Evolutionary conservation across 1,140 invertebrate species (phyloP).

Genomic region (Piezodorus guildinii): DNA sequence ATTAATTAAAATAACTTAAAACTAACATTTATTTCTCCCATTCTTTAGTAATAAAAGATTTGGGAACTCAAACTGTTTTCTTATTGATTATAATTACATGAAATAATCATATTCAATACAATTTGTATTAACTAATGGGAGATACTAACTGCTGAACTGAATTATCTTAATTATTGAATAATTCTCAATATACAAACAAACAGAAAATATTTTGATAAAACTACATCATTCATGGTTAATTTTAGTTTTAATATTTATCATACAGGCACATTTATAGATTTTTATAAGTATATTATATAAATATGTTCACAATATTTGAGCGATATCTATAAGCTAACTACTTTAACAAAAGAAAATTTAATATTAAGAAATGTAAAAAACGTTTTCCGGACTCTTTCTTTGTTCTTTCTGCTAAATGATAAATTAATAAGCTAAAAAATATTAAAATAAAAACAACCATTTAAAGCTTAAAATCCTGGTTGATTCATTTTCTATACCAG

Average conservation of each 20-base stretch:
- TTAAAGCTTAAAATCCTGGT: constrained; percentile 9
- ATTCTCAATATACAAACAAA: too few species aligned
- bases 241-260: neutral
- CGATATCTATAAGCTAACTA: constrained; percentile 16
- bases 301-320: constrained; percentile 7
- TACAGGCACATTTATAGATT: constrained; percentile 17
- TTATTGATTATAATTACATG: too few species aligned
- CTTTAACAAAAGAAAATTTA: neutral
- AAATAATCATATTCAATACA: too few species aligned
- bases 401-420: neutral
- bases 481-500: neutral
- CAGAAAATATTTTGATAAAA: too few species aligned
- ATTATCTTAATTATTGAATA: too few species aligned
- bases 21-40: too few species aligned
- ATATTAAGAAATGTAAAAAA: neutral
- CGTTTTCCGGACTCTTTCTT: neutral
- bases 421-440: constrained; percentile 9
- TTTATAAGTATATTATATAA: constrained; percentile 3
- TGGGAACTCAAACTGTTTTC: too few species aligned
- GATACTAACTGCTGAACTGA: too few species aligned
- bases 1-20: too few species aligned
- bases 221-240: neutral
- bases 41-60: too few species aligned
- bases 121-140: too few species aligned
- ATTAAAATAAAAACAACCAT: constrained; percentile 2